Conservation (phyloP, 2,797 vertebrate genomes). For the Ctenosaura bakeri region DNA sequence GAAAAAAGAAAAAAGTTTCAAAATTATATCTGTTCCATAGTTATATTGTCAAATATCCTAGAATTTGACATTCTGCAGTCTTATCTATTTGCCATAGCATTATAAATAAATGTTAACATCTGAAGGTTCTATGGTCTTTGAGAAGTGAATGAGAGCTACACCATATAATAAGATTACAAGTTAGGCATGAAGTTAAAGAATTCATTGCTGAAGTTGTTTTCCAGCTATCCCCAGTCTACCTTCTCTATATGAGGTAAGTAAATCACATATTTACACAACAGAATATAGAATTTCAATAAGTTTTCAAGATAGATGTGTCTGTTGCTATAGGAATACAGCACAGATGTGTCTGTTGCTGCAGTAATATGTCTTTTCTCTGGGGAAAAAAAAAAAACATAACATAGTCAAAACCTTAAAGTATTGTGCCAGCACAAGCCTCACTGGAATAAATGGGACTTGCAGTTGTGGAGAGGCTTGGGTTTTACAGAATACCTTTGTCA, state of each 20-base stretch:
- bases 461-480: slow-evolving; percentile 7
- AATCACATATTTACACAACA: slow-evolving; percentile 48
- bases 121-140: slow-evolving; percentile 21
- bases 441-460: slow-evolving; percentile 7
- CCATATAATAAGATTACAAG: slow-evolving; percentile 50
- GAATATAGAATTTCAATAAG: slow-evolving; percentile 50
- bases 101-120: slow-evolving; percentile 33
- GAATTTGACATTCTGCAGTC: slow-evolving; percentile 51
- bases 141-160: slow-evolving; percentile 39
- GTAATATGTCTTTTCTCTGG: slow-evolving; percentile 63
- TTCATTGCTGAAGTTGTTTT: slow-evolving; percentile 39
- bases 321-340: background rate
- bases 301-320: background rate
- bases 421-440: background rate
- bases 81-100: background rate
- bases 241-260: slow-evolving; percentile 26
- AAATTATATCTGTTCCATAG: slow-evolving; percentile 59
- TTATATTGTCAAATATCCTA: slow-evolving; percentile 57
- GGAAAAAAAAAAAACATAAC: background rate
- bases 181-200: slow-evolving; percentile 59
- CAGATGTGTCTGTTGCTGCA: slow-evolving; percentile 56
- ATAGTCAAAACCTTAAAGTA: slow-evolving; percentile 1
- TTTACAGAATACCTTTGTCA: slow-evolving; percentile 29
- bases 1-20: slow-evolving; percentile 51
- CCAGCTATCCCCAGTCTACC: background rate